Conservation (phyloP, 2,888 invertebrate genomes). For the Congeria kusceri region DNA sequence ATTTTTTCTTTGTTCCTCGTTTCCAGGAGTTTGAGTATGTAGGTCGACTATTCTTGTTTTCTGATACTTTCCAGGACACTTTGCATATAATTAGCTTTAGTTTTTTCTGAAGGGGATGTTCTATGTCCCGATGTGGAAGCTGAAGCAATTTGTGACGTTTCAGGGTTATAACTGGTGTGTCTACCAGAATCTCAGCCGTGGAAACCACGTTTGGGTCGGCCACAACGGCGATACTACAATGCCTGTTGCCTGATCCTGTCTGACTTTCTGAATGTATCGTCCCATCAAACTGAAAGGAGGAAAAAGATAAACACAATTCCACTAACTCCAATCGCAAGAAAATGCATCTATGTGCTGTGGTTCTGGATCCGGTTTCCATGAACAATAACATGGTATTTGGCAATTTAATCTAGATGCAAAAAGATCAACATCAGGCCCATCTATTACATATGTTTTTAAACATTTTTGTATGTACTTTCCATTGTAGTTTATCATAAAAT, state of each 20-base stretch:
- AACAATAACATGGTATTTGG: slow-evolving; percentile 10
- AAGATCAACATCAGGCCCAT: neutral
- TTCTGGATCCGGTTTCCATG: slow-evolving; percentile 5
- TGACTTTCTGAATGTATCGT: slow-evolving; percentile 16
- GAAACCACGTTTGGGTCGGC: slow-evolving; percentile 12
- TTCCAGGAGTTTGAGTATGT: slow-evolving; percentile 13
- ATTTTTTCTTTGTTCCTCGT: slow-evolving; percentile 3
- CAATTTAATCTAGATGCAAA: slow-evolving; percentile 15
- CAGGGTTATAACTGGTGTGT: slow-evolving; percentile 11
- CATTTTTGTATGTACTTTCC: too few species aligned
- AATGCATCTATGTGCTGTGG: slow-evolving; percentile 11
- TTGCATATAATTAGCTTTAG: slow-evolving; percentile 21
- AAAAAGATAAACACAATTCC: slow-evolving; percentile 4
- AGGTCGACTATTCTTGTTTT: slow-evolving; percentile 14
- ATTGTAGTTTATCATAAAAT: too few species aligned
- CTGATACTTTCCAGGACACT: slow-evolving; percentile 16
- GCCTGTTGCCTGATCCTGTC: slow-evolving; percentile 12
- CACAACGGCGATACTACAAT: slow-evolving; percentile 25
- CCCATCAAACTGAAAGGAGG: slow-evolving; percentile 23
- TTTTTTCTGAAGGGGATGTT: slow-evolving; percentile 5
- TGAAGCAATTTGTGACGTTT: neutral
- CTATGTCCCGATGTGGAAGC: neutral
- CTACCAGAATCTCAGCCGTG: slow-evolving; percentile 7
- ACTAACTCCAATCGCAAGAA: neutral
- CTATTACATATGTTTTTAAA: too few species aligned